Evolutionary conservation across 1,140 invertebrate species (phyloP), one percentile per base, ranked within the genome.

Genomic region (Drosophila ercepeae): DNA sequence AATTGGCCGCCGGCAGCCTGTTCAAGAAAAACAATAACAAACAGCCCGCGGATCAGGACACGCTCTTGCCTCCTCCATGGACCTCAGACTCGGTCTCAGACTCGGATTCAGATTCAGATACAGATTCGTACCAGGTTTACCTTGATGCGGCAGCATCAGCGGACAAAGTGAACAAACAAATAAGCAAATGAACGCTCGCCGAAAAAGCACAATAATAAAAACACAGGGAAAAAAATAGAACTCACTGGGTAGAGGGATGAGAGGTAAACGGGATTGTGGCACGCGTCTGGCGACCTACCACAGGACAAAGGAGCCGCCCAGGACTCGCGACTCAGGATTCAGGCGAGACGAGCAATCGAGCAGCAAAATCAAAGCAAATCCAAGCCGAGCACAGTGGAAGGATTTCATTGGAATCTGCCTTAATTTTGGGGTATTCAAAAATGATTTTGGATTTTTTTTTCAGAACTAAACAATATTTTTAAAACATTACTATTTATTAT

Each of bases 151-250:
- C 77, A 50, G 70, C 73, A 77, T 67, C 61, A 49, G 72, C 46
- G 75, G 63, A 74, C 73, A 64, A 88, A 88, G 78, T 88, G 77
- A 75, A 82, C 82, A 88, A 88, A 88, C 82, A 88, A 88, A 88
- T 88, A 88, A 88, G 82, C 82, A 88, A 88, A 88, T 82, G 82
- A 88, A 84, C 79, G 81, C 75, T 81, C 78, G 64, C 49, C 79
- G 36, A 59, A 86, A 86, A 88, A 88, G 82, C 81, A 84, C 81
- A 86, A 86, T 86, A 82, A 84, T 63, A 63, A 58, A 23, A 68
- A 58, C 23, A 45, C 14, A 18, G 7, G 34, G 36, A 54, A 49
- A 23, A 41, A 27, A 19, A 21, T 1, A 16, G 11, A 23, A 18
- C 18, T 23, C 6, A 21, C 29, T 9, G 29, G 19, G 9, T 1